phyloP scores from a whole-genome alignment of 2,113 vertebrate species.

The Dicaeum eximium region DNA sequence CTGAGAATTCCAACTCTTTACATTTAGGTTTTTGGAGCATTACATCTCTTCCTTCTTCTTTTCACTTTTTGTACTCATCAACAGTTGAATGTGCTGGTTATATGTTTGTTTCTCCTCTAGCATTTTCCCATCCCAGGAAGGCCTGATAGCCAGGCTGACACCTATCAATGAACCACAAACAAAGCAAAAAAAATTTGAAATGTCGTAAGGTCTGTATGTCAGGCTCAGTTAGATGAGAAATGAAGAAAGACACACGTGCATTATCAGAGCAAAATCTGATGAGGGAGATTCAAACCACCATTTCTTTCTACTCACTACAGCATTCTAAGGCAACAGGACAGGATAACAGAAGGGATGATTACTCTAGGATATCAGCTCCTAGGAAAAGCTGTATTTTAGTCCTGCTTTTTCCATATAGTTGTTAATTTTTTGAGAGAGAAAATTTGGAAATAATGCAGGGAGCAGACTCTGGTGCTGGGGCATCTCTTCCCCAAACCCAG shows the following conservation, averaged over 20 bases:
- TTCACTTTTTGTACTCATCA: background rate
- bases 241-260: background rate
- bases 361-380: background rate
- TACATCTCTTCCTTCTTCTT: background rate
- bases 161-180: background rate
- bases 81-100: background rate
- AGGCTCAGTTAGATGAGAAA: background rate
- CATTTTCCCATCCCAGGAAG: background rate
- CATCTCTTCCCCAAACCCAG: background rate
- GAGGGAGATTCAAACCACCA: background rate
- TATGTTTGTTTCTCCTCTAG: background rate
- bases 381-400: background rate
- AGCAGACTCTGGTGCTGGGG: accelerated
- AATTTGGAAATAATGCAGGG: accelerated
- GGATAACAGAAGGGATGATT: background rate
- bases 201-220: accelerated
- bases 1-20: background rate
- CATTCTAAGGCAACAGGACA: background rate
- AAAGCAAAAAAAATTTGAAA: background rate
- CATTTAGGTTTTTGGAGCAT: background rate
- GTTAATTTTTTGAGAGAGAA: background rate
- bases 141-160: background rate
- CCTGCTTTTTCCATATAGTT: background rate
- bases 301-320: background rate
- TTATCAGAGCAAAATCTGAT: background rate